Evolutionary conservation across 2,797 vertebrate species (phyloP).

Genomic region (Anas georgica): DNA sequence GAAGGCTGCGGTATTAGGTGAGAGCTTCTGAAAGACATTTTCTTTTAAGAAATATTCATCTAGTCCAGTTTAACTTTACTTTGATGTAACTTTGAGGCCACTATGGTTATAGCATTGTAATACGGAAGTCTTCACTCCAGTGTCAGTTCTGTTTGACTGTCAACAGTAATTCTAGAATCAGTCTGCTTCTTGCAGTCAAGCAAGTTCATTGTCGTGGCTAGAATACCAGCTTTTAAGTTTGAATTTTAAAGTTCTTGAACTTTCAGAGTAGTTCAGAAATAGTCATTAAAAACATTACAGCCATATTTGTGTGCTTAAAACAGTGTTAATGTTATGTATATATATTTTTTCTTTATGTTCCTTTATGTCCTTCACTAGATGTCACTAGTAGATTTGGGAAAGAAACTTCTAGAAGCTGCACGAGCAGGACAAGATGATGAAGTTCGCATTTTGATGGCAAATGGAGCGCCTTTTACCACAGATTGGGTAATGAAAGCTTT

Average conservation of each 20-base stretch:
- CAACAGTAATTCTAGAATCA: not conserved
- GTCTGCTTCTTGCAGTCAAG: not conserved
- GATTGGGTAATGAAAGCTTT: conserved; percentile 83
- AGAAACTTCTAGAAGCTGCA: conserved; percentile 90
- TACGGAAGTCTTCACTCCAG: not conserved
- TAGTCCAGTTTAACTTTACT: not conserved
- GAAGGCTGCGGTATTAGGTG: not conserved
- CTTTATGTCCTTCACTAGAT: conserved; percentile 81
- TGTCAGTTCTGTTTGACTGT: not conserved
- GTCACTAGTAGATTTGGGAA: conserved; percentile 92
- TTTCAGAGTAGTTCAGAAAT: not conserved
- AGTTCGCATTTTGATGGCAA: conserved; percentile 88
- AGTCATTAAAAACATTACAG: not conserved
- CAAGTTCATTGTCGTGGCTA: not conserved
- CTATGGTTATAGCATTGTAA: not conserved
- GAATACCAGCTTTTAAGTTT: not conserved
- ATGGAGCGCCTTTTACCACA: conserved; percentile 90
- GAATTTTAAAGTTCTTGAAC: not conserved
- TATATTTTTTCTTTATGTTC: conserved; percentile 14
- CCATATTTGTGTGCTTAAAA: not conserved
- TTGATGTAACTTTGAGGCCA: not conserved
- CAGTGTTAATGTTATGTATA: not conserved
- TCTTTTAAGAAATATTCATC: not conserved
- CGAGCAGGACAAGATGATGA: conserved; percentile 89
- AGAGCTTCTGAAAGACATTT: not conserved